Evolutionary conservation across 1,140 invertebrate genomes (phyloP), one percentile per base, ranked within the genome.

Genomic region (Calosoma granatense): DNA sequence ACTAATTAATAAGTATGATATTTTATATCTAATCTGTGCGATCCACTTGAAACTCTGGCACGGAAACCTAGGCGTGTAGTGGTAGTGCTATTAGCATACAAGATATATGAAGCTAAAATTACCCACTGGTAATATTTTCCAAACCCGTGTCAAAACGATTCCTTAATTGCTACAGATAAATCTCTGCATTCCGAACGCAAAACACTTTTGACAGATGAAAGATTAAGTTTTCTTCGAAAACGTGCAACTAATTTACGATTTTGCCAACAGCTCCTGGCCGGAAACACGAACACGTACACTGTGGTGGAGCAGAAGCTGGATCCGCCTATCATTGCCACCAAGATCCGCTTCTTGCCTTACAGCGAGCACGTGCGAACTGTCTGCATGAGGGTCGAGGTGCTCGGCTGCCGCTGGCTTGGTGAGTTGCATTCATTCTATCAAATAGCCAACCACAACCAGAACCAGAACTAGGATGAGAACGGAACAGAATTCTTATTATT

Each of bases 311-410:
- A 88, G 65, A 78, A 82, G 52, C 72, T 94, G 61, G 82, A 88
- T 56, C 85, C 85, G 20, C 85, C 89, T 20, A 80, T 90, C 54
- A 86, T 90, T 72, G 88, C 88, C 2, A 84, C 80, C 51, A 83
- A 84, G 68, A 78, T 94, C 20, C 81, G 90, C 19, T 84, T 94
- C 67, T 75, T 92, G 43, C 90, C 90, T 6, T 89, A 88, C 76
- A 90, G 87, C 64, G 81, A 87, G 39, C 87, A 92, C 65, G 78
- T 82, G 2, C 76, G 90, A 23, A 93, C 90, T 0, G 86, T 92
- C 39, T 94, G 91, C 75, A 86, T 94, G 82, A 70, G 91, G 53
- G 85, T 92, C 12, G 91, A 94, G 72, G 62, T 92, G 9, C 85
- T 88, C 61, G 89, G 89, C 14, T 91, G 89, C 64, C 74, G 75